These are phyloP conservation scores for Sogatella furcifera DNA, from an alignment of 1,140 invertebrate genomes.

Conservation along the genomic window DNA sequence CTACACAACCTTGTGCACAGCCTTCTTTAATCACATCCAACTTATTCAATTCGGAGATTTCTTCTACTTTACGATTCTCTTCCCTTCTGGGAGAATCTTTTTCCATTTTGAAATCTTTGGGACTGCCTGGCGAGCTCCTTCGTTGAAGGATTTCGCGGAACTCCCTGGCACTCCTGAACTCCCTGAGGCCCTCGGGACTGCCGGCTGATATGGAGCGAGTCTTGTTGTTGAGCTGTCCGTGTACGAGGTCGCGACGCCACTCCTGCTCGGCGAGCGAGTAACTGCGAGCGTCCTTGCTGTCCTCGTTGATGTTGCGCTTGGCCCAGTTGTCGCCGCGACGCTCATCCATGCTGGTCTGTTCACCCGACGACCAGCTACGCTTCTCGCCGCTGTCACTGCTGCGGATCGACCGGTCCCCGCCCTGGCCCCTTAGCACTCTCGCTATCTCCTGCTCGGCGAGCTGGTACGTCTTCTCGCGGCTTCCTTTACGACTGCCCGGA, in stretches of 20 bases:
- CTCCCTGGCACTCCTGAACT: conserved; percentile 8
- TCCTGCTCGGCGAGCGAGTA: conserved; percentile 11
- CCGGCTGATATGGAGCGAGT: conserved; percentile 10
- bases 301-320: neutral
- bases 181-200: conserved; percentile 12
- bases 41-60: neutral
- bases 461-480: conserved; percentile 37
- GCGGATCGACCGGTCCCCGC: conserved; percentile 12
- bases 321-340: neutral
- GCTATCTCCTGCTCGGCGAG: conserved; percentile 20
- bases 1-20: conserved; percentile 9
- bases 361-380: conserved; percentile 19
- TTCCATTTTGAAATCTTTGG: conserved; percentile 6
- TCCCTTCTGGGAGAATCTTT: neutral
- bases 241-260: conserved; percentile 11
- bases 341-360: conserved; percentile 14
- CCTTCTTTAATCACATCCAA: conserved; percentile 12
- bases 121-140: conserved; percentile 10
- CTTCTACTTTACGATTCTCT: neutral
- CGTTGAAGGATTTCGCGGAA: neutral
- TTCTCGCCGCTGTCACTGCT: conserved; percentile 19
- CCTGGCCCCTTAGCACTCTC: conserved; percentile 8
- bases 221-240: conserved; percentile 3
- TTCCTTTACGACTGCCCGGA: conserved; percentile 47
- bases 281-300: conserved; percentile 9